Conservation (phyloP, 1,140 invertebrate species). For the Matsumurasca onukii region DNA sequence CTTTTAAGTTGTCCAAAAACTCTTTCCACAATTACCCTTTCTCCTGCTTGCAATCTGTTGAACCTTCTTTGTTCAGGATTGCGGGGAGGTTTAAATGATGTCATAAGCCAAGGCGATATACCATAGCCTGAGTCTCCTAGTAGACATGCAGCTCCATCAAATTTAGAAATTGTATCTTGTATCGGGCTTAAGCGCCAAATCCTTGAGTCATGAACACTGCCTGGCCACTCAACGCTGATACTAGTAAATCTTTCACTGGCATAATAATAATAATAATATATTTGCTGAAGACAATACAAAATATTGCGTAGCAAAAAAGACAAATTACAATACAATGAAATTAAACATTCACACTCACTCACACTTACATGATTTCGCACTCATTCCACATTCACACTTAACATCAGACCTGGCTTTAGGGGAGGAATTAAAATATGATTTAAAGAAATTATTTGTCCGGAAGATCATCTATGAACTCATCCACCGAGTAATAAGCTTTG, state of each 20-base stretch:
- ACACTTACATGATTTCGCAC: too few relatives aligned
- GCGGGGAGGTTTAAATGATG: neutral
- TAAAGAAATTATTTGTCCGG: too few relatives aligned
- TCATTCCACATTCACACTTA: too few relatives aligned
- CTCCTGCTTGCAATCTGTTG: neutral
- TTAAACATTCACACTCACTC: too few relatives aligned
- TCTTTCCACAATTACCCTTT: constrained; percentile 4
- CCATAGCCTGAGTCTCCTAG: constrained; percentile 19
- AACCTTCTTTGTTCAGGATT: constrained; percentile 5
- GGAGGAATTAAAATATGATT: too few relatives aligned
- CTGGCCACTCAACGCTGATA: constrained; percentile 10
- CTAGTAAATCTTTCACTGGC: neutral
- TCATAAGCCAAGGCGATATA: constrained; percentile 8
- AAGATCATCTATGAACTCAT: too few relatives aligned
- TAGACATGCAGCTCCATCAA: neutral
- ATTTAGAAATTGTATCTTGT: neutral
- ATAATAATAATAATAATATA: too few relatives aligned
- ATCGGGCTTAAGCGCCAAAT: constrained; percentile 4
- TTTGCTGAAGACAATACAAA: too few relatives aligned
- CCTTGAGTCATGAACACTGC: neutral
- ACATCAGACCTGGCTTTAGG: too few relatives aligned
- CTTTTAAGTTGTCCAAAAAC: constrained; percentile 14
- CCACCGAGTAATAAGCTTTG: too few relatives aligned
- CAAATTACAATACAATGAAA: too few relatives aligned
- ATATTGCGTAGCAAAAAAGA: too few relatives aligned